Percentiles rank a stretch among this genome's conserved stretches.
phyloP scores from a whole-genome alignment of 2,888 invertebrate species.

The Ornithoptera priamus region DNA sequence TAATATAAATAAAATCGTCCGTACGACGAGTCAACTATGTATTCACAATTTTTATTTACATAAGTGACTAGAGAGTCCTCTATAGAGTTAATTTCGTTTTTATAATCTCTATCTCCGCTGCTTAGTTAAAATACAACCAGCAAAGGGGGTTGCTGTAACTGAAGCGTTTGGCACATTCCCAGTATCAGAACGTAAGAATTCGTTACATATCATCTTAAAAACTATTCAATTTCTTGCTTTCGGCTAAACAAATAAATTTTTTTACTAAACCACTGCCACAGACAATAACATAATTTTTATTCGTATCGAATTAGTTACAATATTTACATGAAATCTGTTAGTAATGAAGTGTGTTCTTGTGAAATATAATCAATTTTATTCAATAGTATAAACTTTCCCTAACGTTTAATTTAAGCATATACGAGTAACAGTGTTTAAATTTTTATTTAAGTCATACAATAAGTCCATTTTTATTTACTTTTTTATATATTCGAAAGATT shows the following conservation, averaged over 20 bases:
- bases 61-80: conserved; percentile 75
- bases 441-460: conserved; percentile 65
- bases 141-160: conserved; percentile 58
- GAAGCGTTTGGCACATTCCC: conserved; percentile 78
- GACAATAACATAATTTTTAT: conserved; percentile 49
- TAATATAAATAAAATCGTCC: conserved; percentile 74
- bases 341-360: conserved; percentile 49
- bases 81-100: conserved; percentile 66
- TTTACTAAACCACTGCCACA: conserved; percentile 39
- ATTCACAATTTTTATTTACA: conserved; percentile 78
- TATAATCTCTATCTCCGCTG: conserved; percentile 55
- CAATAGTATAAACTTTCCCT: conserved; percentile 74
- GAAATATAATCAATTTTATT: conserved; percentile 68
- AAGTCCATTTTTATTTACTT: conserved; percentile 59
- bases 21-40: conserved; percentile 71
- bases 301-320: conserved; percentile 53
- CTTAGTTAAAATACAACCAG: conserved; percentile 63
- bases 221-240: conserved; percentile 50
- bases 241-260: conserved; percentile 47
- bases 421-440: conserved; percentile 78
- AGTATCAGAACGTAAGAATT: conserved; percentile 57
- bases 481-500: conserved; percentile 58
- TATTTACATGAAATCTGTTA: conserved; percentile 55
- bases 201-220: conserved; percentile 54
- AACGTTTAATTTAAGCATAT: conserved; percentile 74